Evolutionary conservation across 2,797 vertebrate species (phyloP), one percentile per base, ranked within the genome.

Genomic region (Acanthurus tractus): DNA sequence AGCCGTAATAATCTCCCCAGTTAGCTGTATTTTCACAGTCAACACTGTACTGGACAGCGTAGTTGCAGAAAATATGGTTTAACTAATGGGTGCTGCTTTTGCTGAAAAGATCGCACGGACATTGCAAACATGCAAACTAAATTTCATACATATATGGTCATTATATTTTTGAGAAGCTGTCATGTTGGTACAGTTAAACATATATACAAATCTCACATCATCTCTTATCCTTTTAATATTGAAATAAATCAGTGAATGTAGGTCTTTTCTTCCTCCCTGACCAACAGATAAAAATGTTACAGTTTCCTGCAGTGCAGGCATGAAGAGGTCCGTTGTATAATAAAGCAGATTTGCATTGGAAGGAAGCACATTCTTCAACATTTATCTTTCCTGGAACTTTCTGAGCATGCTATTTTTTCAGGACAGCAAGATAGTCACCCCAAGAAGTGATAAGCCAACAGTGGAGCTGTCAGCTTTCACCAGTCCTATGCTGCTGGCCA

Each of bases 1-100:
- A 78, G 68, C 65, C 83, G 22, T 64, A 79, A 84, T 78, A 85
- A 82, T 74, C 70, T 83, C 63, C 50, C n/a, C 55, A 64, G 77
- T 76, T 72, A 56, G 76, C 66, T 74, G 52, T 86, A 72, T 87
- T 90, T 89, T 83, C 76, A 85, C 54, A 86, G 82, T 88, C 77
- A 86, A 76, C 73, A 84, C 36, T 4, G 44, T 45, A 38, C 17
- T 76, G 59, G 48, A 74, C 66, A 57, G 49, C 77, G 76, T n/a
- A 34, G 73, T 63, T 68, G 42, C 66, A 75, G 65, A 74, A 67
- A 74, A 64, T 54, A 76, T 38, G 63, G 59, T 56, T 46, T 45
- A 70, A n/a, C 58, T 42, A 62, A 75, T 23, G 42, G n/a, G 77
- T 56, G 57, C 12, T 55, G 59, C 65, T 78, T 86, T 83, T 17